Base-by-base conservation (phyloP, 2,797 vertebrate genomes). In the Pangasius mekongensis region DNA sequence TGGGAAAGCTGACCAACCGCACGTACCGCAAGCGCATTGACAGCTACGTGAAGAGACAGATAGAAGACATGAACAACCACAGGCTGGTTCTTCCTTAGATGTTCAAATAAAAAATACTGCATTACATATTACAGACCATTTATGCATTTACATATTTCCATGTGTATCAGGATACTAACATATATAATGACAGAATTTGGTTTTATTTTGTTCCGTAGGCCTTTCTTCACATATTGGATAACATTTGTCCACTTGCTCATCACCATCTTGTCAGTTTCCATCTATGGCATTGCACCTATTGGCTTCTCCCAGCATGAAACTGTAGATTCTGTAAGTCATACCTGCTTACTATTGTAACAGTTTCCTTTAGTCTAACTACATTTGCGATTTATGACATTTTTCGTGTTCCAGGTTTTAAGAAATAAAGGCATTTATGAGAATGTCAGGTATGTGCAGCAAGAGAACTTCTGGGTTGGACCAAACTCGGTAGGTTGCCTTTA, bases 391-490 rank as follows among this genome's bases (percentile, higher is more conserved):
- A 30, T 90, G 69, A 71, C 52, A 52, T 8, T 1, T 84, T 90
- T 86, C 67, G 86, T 88, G 54, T 86, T 89, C 0, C 80, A 99
- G 99, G 97, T 99, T 87, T 94, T 99, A 93, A 95, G 97, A 89
- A 99, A 99, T 93, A 97, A 98, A 78, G 99, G 98, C 0, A 97
- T 99, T 92, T 99, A 99, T 90, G 98, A 99, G 95, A 99, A 99
- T 0, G 99, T 99, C 74, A 99, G 97, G 91, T 99, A 98, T 1
- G 97, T 99, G 90, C 98, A 99, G 91, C 99, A 99, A 92, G 97
- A 99, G 93, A 99, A 99, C 95, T 99, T 99, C 95, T 99, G 99
- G 99, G 96, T 99, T 0, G 98, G 99, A 87, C 99, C 98, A 89
- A 99, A 96, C 93, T 99, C 99, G 87, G 99, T 99, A 94, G 97